Evolutionary conservation across 2,113 vertebrate species (phyloP).

Genomic region (Hucho hucho): DNA sequence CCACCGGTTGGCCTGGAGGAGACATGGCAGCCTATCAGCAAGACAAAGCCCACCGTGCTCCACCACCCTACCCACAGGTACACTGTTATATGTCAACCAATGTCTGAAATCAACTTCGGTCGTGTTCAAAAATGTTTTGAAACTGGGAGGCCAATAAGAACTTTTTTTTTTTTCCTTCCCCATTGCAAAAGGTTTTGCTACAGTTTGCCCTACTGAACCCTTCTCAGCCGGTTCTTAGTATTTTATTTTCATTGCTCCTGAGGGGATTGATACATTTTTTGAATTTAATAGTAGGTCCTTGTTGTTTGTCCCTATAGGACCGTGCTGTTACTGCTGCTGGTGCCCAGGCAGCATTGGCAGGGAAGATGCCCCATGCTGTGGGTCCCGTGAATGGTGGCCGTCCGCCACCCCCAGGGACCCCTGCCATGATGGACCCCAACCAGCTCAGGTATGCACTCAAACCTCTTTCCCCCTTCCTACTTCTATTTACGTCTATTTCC

Average conservation of each 20-base stretch:
- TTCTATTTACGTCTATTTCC: too few relatives aligned
- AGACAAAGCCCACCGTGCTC: constrained; percentile 78
- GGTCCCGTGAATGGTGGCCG: constrained; percentile 67
- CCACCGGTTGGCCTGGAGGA: constrained; percentile 75
- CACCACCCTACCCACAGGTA: constrained; percentile 90
- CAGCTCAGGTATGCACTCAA: constrained; percentile 72
- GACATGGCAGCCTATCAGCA: constrained; percentile 70
- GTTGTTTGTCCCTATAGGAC: constrained; percentile 70
- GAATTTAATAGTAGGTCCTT: not conserved
- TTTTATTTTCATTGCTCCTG: not conserved
- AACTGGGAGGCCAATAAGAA: too few relatives aligned
- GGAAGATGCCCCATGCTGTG: constrained; percentile 64
- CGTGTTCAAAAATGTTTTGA: too few relatives aligned
- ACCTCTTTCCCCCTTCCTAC: too few relatives aligned
- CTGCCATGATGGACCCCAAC: constrained; percentile 80
- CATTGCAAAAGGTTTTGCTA: not conserved
- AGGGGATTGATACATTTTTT: too few relatives aligned
- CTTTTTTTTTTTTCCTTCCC: not conserved
- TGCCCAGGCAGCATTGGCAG: constrained; percentile 58
- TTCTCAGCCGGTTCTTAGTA: not conserved
- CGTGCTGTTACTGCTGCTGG: constrained; percentile 52
- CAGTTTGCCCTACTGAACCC: too few relatives aligned
- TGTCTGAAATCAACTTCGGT: too few relatives aligned
- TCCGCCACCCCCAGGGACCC: constrained; percentile 77
- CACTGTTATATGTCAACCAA: not conserved